Conservation (phyloP, 2,888 invertebrate species). For the Pterostichus madidus region DNA sequence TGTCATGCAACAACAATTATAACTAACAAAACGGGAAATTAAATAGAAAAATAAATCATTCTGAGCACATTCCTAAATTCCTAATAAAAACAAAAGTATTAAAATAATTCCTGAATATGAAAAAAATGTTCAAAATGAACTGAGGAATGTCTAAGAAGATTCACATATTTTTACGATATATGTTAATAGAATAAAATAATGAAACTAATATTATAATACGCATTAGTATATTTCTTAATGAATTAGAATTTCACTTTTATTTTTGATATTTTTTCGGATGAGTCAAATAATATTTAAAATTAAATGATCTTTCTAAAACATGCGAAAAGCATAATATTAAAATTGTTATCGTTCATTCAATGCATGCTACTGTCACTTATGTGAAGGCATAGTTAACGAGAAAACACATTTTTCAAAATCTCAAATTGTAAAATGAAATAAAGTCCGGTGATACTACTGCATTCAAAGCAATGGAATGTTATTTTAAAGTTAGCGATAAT, state of each 20-base stretch:
- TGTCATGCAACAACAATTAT: constrained; percentile 80
- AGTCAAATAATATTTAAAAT: background rate
- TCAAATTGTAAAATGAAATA: constrained; percentile 17
- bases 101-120: too few relatives aligned
- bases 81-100: constrained; percentile 1
- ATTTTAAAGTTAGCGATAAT: constrained; percentile 41
- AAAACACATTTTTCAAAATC: constrained; percentile 25
- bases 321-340: constrained; percentile 62
- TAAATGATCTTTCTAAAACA: constrained; percentile 33
- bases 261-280: background rate
- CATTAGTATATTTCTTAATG: constrained; percentile 37
- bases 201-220: constrained; percentile 28
- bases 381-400: constrained; percentile 66
- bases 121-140: constrained; percentile 27
- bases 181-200: constrained; percentile 13
- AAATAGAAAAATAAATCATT: constrained; percentile 58
- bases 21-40: constrained; percentile 63
- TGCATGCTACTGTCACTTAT: constrained; percentile 63
- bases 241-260: background rate
- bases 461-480: constrained; percentile 56
- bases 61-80: constrained; percentile 57
- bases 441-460: constrained; percentile 53
- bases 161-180: background rate
- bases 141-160: constrained; percentile 44
- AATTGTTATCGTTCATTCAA: constrained; percentile 57